Percentiles rank a stretch among this genome's conserved stretches.
phyloP scores from a whole-genome alignment of 2,797 vertebrate genomes.

The Cottoperca gobio region DNA sequence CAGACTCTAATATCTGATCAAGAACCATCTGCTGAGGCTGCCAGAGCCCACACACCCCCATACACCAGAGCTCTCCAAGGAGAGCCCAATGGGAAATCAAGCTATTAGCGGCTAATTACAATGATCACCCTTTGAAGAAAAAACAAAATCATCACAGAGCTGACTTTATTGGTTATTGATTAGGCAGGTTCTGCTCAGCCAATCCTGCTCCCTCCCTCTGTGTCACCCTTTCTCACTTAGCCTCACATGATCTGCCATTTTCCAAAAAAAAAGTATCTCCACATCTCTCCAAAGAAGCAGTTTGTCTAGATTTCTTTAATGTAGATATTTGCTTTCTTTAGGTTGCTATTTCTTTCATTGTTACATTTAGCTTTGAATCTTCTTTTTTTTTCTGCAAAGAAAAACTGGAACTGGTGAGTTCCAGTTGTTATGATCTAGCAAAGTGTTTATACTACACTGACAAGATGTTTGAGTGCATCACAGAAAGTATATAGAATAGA shows the following conservation, averaged over 20 bases:
- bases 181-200: constrained; percentile 50
- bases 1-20: constrained; percentile 85
- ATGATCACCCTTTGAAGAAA: constrained; percentile 70
- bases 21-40: constrained; percentile 85
- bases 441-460: constrained; percentile 16
- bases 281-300: not conserved
- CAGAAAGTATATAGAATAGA: constrained; percentile 24
- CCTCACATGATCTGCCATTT: constrained; percentile 20
- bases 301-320: constrained; percentile 20
- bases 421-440: constrained; percentile 12
- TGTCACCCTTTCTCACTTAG: not conserved
- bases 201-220: not conserved
- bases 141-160: constrained; percentile 59
- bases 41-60: constrained; percentile 72
- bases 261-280: constrained; percentile 14
- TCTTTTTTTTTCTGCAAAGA: constrained; percentile 19
- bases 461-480: constrained; percentile 12
- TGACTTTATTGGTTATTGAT: constrained; percentile 35
- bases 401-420: constrained; percentile 24
- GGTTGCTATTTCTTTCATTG: no score
- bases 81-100: constrained; percentile 81
- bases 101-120: constrained; percentile 76
- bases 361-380: constrained; percentile 32
- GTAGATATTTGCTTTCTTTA: not conserved
- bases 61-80: constrained; percentile 78